Base-by-base conservation (phyloP, 1,140 invertebrate species). In the Thaumetopoea pityocampa region DNA sequence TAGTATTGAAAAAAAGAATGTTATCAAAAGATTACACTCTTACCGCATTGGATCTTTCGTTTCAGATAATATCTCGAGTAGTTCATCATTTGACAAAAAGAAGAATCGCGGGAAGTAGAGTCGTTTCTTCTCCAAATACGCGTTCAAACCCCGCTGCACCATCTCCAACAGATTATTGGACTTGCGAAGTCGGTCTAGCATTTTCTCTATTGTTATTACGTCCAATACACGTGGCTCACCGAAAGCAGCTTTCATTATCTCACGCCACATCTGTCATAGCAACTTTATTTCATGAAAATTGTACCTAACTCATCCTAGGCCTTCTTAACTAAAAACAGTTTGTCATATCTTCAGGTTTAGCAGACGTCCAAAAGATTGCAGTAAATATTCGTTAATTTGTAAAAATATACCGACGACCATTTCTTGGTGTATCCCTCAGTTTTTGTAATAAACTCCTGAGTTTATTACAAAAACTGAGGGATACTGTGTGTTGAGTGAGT, bases 41-140 rank as follows among this genome's bases (percentile, higher is more conserved):
- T 38, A 93, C 92, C 94, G 88, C 41, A 92, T 97, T 0, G 97
- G 97, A 88, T 98, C 96, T 85, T 98, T 98, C 0, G 97, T 98
- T 85, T 98, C 96, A 0, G 96, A 98, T 19, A 99, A 80, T 63
- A 99, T 98, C 86, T 98, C 97, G 9, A 99, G 85, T 12, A 99
- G 77, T 74, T 99, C 97, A 71, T 98, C 96, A 74, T 99, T 98
- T 3, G 97, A 98, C 8, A 99, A 84, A 83, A 99, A 99, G 89
- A 98, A 99, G 87, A 99, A 98, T 51, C 85, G 54, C 2, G 97
- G 95, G 84, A 98, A 99, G 67, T 91, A 97, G 0, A 98, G 85
- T 12, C 97, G 88, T 69, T 99, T 98, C 87, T 98, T 98, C 81
- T 99, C 97, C 53, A 99, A 85, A 71, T 99, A 98, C 0, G 86